phyloP scores from a whole-genome alignment of 1,140 invertebrate genomes.

The Drosophila sucinea region DNA sequence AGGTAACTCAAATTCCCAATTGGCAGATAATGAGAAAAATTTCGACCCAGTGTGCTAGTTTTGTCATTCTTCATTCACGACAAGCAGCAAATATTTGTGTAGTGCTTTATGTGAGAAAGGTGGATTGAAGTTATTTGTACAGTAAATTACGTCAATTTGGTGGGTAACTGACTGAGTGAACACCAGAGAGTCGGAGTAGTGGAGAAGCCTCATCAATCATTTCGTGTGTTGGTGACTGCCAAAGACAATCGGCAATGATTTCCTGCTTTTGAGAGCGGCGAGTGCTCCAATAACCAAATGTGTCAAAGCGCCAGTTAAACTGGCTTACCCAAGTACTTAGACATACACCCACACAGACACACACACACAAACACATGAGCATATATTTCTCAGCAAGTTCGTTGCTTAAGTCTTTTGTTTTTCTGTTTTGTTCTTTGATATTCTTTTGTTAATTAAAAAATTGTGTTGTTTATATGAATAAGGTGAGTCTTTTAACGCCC shows the following conservation, averaged over 20 bases:
- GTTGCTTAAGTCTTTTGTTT: slow-evolving; percentile 61
- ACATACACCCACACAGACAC: slow-evolving; percentile 25
- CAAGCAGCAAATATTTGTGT: slow-evolving; percentile 45
- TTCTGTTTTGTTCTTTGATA: slow-evolving; percentile 24
- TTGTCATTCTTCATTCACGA: slow-evolving; percentile 23
- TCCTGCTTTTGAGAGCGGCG: slow-evolving; percentile 46
- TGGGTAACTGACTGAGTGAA: slow-evolving; percentile 6
- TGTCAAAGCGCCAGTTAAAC: slow-evolving; percentile 37
- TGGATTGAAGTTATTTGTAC: slow-evolving; percentile 59
- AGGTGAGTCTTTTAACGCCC: slow-evolving; percentile 52
- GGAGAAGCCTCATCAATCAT: slow-evolving; percentile 61
- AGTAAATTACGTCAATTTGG: slow-evolving; percentile 41
- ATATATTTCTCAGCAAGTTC: slow-evolving; percentile 38
- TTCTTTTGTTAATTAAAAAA: slow-evolving; percentile 43
- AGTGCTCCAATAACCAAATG: slow-evolving; percentile 70
- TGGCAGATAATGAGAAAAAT: slow-evolving; percentile 56
- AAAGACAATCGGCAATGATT: slow-evolving; percentile 55
- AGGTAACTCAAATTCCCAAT: slow-evolving; percentile 45
- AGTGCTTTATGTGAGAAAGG: slow-evolving; percentile 50
- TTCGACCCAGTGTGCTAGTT: slow-evolving; percentile 47
- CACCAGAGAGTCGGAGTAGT: slow-evolving; percentile 5
- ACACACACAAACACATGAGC: neutral
- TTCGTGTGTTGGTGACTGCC: slow-evolving; percentile 39
- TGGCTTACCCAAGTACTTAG: slow-evolving; percentile 14
- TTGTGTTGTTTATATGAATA: slow-evolving; percentile 12